Evolutionary conservation across 2,888 invertebrate genomes (phyloP).

Genomic region (Marronus borbonicus): DNA sequence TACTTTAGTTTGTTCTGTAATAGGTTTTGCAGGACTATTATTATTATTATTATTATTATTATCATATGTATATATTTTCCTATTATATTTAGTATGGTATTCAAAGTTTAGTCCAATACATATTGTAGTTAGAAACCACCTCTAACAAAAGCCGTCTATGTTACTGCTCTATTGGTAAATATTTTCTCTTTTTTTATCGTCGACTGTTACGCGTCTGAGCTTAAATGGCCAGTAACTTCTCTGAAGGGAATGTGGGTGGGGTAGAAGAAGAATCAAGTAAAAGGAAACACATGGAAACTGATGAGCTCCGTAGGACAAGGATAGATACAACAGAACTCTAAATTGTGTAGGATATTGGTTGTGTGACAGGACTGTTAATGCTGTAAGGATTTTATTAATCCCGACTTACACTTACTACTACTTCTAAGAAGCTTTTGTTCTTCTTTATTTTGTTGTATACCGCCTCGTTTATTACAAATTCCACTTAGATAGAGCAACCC

Average conservation of each 20-base stretch:
- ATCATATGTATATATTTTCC: too few relatives aligned
- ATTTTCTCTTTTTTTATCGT: neutral
- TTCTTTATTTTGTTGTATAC: conserved; percentile 15
- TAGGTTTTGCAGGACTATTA: too few relatives aligned
- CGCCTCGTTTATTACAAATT: conserved; percentile 34
- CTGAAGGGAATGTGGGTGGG: too few relatives aligned
- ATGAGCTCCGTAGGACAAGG: conserved; percentile 7
- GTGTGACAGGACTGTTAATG: conserved; percentile 57
- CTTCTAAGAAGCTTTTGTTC: conserved; percentile 28
- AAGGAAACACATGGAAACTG: conserved; percentile 12
- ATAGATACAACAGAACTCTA: conserved; percentile 23
- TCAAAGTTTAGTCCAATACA: too few relatives aligned
- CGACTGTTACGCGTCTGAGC: too few relatives aligned
- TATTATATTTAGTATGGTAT: too few relatives aligned
- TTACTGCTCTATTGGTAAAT: neutral
- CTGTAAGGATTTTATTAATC: conserved; percentile 55
- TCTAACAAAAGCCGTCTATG: too few relatives aligned
- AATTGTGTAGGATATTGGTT: conserved; percentile 55
- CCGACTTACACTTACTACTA: conserved; percentile 29
- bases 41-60: too few relatives aligned
- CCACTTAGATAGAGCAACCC: conserved; percentile 17
- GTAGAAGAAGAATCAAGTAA: conserved; percentile 11
- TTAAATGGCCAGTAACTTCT: too few relatives aligned
- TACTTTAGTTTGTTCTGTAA: too few relatives aligned
- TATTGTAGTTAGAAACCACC: too few relatives aligned